phyloP scores from a whole-genome alignment of 2,888 invertebrate genomes.

The Liopterus haemorrhoidalis region DNA sequence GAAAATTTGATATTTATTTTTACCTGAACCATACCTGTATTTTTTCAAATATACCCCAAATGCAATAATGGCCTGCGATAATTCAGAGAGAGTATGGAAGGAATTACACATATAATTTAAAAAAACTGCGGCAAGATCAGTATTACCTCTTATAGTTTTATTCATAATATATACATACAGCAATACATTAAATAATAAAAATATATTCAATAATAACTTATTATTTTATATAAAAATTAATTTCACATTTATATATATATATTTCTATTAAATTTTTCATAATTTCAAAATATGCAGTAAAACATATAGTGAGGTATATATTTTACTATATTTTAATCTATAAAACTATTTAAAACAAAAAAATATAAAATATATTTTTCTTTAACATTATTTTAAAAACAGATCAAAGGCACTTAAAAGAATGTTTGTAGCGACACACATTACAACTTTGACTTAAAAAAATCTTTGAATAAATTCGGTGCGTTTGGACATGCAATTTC shows the following conservation, averaged over 20 bases:
- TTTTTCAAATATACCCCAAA: too few relatives aligned
- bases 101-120: too few relatives aligned
- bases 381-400: slow-evolving; percentile 6
- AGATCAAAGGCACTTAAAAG: slow-evolving; percentile 16
- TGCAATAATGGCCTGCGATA: too few relatives aligned
- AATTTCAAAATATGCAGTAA: background rate
- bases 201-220: background rate
- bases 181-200: background rate
- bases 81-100: too few relatives aligned
- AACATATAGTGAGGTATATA: slow-evolving; percentile 1
- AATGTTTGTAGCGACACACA: background rate
- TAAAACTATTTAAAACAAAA: slow-evolving; percentile 7
- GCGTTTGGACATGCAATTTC: slow-evolving; percentile 47
- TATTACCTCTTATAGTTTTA: too few relatives aligned
- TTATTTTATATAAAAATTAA: background rate
- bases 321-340: too few relatives aligned
- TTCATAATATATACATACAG: background rate
- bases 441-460: slow-evolving; percentile 35
- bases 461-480: slow-evolving; percentile 36
- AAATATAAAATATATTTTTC: slow-evolving; percentile 14
- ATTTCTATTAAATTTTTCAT: background rate
- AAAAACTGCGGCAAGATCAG: too few relatives aligned
- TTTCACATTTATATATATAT: background rate
- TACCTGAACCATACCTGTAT: too few relatives aligned
- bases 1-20: too few relatives aligned